Evolutionary conservation across 2,113 vertebrate genomes (phyloP).

Genomic region (Pantherophis guttatus): DNA sequence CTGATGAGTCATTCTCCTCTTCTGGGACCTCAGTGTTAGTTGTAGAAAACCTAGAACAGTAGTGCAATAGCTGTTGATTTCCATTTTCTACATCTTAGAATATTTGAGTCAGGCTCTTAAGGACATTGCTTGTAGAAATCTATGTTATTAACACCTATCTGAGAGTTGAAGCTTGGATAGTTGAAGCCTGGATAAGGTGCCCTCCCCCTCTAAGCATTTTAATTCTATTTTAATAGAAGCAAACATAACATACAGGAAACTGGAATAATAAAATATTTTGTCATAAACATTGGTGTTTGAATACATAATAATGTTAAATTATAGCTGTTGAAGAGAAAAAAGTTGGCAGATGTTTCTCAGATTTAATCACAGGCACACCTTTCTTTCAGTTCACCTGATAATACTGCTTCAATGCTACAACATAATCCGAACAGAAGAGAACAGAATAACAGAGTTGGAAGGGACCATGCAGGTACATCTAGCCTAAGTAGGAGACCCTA

Average conservation of each 20-base stretch:
- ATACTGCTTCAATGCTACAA: background rate
- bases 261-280: background rate
- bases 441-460: too few species aligned
- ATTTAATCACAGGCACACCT: background rate
- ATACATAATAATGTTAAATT: constrained; percentile 5
- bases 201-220: background rate
- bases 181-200: background rate
- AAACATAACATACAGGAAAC: background rate
- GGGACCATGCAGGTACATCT: too few species aligned
- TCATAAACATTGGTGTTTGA: background rate
- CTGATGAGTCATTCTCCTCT: background rate
- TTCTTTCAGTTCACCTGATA: background rate
- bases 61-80: background rate
- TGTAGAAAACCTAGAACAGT: background rate
- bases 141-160: background rate
- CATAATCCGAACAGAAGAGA: background rate
- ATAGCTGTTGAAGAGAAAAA: background rate
- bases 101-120: background rate
- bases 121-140: background rate
- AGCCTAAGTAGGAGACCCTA: too few species aligned
- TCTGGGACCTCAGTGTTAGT: background rate
- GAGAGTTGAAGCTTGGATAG: background rate
- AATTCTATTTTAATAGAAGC: background rate
- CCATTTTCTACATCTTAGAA: background rate
- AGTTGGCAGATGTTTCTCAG: background rate